A percentile compares a stretch with the other conserved stretches of the same genome.
Evolutionary conservation across 35 echinoderm and acorn worm genomes (phyloP).

Genomic region (Strongylocentrotus purpuratus): DNA sequence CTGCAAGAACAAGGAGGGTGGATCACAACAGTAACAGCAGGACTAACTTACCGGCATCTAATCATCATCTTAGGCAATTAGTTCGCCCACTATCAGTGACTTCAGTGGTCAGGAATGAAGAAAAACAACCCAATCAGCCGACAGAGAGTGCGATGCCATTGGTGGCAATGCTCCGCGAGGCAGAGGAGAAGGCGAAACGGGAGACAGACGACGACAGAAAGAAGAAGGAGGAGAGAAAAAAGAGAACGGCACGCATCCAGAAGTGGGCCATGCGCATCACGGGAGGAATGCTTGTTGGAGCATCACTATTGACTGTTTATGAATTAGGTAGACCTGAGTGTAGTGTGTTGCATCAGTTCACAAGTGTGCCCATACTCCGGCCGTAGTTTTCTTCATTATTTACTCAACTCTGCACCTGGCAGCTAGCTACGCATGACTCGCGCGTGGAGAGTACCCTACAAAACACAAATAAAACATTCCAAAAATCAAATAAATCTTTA

Average conservation of each 20-base stretch:
- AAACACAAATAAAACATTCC: too few relatives aligned
- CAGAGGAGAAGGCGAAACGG: slow-evolving; percentile 71
- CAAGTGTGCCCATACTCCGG: not conserved
- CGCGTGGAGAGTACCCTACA: too few relatives aligned
- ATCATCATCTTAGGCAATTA: not conserved
- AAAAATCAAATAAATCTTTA: too few relatives aligned
- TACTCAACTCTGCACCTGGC: too few relatives aligned
- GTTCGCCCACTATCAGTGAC: slow-evolving; percentile 20
- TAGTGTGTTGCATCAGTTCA: not conserved
- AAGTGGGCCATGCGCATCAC: slow-evolving; percentile 74
- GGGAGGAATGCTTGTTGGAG: slow-evolving; percentile 55
- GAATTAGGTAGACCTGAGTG: slow-evolving; percentile 60
- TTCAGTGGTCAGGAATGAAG: not conserved
- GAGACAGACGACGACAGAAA: slow-evolving; percentile 63
- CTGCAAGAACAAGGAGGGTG: not conserved
- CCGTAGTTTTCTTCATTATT: too few relatives aligned
- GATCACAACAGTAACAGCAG: not conserved
- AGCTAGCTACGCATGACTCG: too few relatives aligned
- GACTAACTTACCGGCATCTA: not conserved
- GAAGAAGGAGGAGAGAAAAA: slow-evolving; percentile 71
- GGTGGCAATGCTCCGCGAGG: slow-evolving; percentile 60
- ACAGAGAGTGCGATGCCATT: slow-evolving; percentile 46
- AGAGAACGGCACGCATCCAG: slow-evolving; percentile 64
- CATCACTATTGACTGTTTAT: slow-evolving; percentile 67
- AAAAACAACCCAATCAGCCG: slow-evolving; percentile 4